Evolutionary conservation across 2,113 vertebrate genomes (phyloP), one percentile per base, ranked within the genome.

Genomic region (Rhabdornis inornatus): DNA sequence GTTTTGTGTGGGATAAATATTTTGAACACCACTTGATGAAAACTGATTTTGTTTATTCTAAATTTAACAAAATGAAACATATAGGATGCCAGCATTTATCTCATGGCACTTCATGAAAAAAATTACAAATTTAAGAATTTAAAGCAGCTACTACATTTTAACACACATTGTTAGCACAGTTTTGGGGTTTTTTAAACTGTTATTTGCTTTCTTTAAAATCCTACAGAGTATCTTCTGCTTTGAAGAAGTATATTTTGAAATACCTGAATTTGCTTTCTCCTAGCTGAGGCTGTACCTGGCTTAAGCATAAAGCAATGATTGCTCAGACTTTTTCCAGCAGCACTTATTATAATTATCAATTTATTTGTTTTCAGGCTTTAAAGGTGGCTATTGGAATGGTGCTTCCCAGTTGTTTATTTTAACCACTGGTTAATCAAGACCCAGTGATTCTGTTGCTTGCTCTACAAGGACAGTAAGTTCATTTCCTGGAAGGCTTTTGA

Each of bases 161-260:
- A 68, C 1, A 0, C 64, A 22, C 3, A 20, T 19, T 72, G 3
- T 63, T 76, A 71, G 27, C 14, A 53, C 7, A 27, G 8, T 33
- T 87, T 33, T 3, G 10, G 5, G 13, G 2, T 0, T 20, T 47
- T n/a, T 21, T 6, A 3, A 65, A 21, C 3, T 47, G 7, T 63
- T 53, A 30, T 11, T 87, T 80, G 3, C 17, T 87, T 81, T 72
- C 19, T 69, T 11, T 33, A 33, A 64, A 74, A 64, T 35, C 12
- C 40, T 44, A 24, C 5, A 6, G 59, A 44, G 5, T 66, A 49
- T 27, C 40, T 80, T 50, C 40, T 69, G 25, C 37, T 92, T 84
- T 74, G 50, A 77, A 84, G 40, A 21, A 56, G 8, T 56, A 2
- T 44, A 40, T 61, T 85, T 90, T 82, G 52, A 66, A 85, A 75